Evolutionary conservation across 2,888 invertebrate genomes (phyloP).

Genomic region (Unio pictorum): DNA sequence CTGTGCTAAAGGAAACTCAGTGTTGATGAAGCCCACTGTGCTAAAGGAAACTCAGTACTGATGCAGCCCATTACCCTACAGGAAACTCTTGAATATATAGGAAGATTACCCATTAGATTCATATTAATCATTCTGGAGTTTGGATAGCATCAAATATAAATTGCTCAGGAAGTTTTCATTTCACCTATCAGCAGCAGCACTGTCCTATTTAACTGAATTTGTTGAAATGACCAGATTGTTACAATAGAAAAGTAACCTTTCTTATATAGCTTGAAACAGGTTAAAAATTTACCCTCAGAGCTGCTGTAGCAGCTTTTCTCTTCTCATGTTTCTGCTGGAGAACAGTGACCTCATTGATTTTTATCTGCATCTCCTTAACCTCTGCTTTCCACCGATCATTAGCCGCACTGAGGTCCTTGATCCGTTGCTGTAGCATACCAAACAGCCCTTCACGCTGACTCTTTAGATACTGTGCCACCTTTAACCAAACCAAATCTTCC

Average conservation of each 20-base stretch:
- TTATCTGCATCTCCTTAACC: constrained; percentile 54
- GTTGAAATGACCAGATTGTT: not conserved
- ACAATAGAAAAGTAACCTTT: not conserved
- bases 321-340: constrained; percentile 57
- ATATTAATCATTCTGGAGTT: no score
- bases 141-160: no score
- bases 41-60: no score
- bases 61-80: no score
- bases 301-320: constrained; percentile 56
- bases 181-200: no score
- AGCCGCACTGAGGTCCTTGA: constrained; percentile 43
- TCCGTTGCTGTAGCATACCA: constrained; percentile 34
- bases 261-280: not conserved
- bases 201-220: not conserved
- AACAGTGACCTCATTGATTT: constrained; percentile 55
- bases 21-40: no score
- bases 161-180: no score
- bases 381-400: constrained; percentile 56
- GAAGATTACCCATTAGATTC: no score
- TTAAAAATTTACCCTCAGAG: constrained; percentile 47
- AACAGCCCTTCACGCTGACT: constrained; percentile 35
- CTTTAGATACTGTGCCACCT: constrained; percentile 39
- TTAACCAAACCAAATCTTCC: constrained; percentile 37
- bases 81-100: no score
- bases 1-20: no score